These are phyloP conservation scores for Thamnophis sirtalis DNA, from an alignment of 2,113 vertebrate species.

Conservation along the genomic window DNA sequence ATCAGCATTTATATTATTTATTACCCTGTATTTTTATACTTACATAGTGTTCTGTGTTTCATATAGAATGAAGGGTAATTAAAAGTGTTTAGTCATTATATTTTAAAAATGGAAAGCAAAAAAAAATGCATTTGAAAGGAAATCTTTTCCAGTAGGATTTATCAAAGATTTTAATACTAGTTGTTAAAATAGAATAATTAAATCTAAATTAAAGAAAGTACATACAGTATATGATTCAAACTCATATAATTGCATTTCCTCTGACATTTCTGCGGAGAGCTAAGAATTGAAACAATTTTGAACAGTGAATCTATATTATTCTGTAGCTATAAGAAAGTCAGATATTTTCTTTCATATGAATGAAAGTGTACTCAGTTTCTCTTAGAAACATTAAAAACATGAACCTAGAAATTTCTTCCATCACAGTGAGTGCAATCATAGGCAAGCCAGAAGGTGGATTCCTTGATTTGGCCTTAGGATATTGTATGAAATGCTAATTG, in stretches of 20 bases:
- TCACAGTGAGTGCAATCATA: neutral
- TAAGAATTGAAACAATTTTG: neutral
- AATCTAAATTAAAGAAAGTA: neutral
- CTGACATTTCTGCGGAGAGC: neutral
- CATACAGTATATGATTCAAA: neutral
- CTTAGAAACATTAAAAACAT: neutral
- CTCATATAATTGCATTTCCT: neutral
- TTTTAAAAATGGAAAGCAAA: neutral
- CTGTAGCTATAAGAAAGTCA: neutral
- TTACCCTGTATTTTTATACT: neutral
- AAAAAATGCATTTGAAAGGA: neutral
- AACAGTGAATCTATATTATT: neutral
- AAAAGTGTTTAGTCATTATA: neutral
- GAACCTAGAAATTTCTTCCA: neutral
- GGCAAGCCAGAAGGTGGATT: neutral
- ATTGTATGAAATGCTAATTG: neutral
- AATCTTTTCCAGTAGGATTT: neutral
- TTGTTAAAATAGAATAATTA: neutral
- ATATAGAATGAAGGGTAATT: neutral
- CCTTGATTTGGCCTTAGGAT: neutral
- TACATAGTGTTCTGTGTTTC: neutral
- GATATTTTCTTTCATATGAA: neutral
- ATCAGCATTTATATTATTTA: neutral
- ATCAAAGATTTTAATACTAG: too few species aligned
- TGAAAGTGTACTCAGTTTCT: neutral